Conservation (phyloP, 2,797 vertebrate genomes). For the Arremon aurantiirostris region DNA sequence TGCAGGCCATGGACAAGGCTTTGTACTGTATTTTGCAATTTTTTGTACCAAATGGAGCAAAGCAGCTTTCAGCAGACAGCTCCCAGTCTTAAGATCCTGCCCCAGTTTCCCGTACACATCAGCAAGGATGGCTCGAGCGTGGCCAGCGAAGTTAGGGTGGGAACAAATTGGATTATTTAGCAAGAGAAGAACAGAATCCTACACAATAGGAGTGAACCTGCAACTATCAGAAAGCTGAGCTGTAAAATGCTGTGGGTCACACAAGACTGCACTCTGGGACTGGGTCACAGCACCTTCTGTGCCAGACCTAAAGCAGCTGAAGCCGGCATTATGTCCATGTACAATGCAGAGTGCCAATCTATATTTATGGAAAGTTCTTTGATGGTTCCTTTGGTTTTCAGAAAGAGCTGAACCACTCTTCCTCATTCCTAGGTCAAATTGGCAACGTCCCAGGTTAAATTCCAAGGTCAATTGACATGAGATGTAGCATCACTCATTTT, state of each 20-base stretch:
- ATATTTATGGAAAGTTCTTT: background rate
- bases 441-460: background rate
- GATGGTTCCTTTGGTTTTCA: background rate
- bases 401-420: background rate
- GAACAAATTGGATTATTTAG: background rate
- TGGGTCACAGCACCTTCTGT: background rate
- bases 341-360: background rate
- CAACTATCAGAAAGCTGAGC: background rate
- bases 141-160: background rate
- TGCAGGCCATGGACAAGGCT: background rate
- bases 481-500: background rate
- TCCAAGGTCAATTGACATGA: background rate
- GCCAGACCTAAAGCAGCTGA: background rate
- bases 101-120: background rate
- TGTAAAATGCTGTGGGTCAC: background rate
- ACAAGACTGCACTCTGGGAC: background rate
- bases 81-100: background rate
- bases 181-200: background rate
- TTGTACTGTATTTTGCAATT: background rate
- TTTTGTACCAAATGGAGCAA: background rate
- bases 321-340: background rate
- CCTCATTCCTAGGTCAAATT: background rate
- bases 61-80: background rate
- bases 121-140: background rate
- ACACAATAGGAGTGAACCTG: background rate